Conservation (phyloP, 1,140 invertebrate genomes). For the Anastrepha obliqua region DNA sequence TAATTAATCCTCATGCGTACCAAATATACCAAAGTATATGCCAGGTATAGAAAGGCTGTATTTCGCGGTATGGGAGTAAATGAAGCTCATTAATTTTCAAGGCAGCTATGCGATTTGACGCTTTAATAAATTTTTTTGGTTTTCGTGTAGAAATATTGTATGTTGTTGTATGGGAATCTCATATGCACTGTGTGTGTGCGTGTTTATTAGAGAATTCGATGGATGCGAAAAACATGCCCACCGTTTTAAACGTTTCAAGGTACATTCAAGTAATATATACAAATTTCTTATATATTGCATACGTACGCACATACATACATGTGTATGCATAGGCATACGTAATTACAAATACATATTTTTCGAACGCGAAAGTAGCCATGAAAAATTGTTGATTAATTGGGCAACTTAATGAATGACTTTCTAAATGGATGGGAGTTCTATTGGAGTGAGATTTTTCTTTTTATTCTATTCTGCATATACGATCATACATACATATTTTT, state of each 20-base stretch:
- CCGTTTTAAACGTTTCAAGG: not conserved
- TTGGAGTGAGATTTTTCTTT: too few relatives aligned
- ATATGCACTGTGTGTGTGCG: not conserved
- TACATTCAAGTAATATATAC: too few relatives aligned
- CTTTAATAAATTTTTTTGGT: slow-evolving; percentile 9
- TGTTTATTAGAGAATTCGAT: not conserved
- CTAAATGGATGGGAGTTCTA: not conserved
- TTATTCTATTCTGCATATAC: not conserved
- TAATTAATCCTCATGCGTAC: not conserved
- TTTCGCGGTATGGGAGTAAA: not conserved
- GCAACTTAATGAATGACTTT: slow-evolving; percentile 12
- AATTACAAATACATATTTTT: not conserved
- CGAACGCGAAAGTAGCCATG: not conserved
- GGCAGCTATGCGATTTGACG: slow-evolving; percentile 13
- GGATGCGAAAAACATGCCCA: not conserved
- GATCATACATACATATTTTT: not conserved
- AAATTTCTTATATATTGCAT: not conserved
- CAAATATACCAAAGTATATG: too few relatives aligned
- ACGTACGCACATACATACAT: not conserved
- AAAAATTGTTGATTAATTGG: slow-evolving; percentile 45
- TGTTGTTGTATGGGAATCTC: not conserved
- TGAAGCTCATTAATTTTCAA: slow-evolving; percentile 32
- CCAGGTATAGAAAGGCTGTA: too few relatives aligned
- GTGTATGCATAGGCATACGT: too few relatives aligned
- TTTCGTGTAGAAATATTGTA: not conserved